Base-by-base conservation (phyloP, 2,888 invertebrate genomes). In the Cactoblastis cactorum region DNA sequence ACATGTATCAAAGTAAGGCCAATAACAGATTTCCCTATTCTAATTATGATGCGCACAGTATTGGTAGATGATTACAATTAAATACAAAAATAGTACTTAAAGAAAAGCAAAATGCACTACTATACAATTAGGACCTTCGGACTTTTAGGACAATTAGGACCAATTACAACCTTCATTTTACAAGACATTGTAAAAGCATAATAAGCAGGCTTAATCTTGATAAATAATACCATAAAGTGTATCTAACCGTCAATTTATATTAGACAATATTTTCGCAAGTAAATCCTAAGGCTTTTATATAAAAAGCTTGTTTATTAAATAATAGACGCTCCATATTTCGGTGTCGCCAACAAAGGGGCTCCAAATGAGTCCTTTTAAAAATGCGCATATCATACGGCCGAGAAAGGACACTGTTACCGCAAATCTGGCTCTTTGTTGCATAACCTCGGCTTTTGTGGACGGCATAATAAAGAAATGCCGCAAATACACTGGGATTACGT, bases 401-500 rank as follows among this genome's bases (percentile, higher is more conserved):
- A 65, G 65, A 65, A 76, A 75, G 78, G 79, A 78, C 62, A 74
- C 71, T 73, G 65, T 78, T 75, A 62, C 70, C 73, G 72, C 74
- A 81, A 83, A 83, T 75, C 83, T 76, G 68, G 70, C 71, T 77
- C 79, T 82, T 83, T 80, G 80, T 81, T 73, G 74, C 53, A 64
- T 62, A 65, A 63, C 60, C 57, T 67, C 67, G 28, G 28, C 68
- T 74, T 75, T 79, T 78, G 78, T 74, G 66, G 61, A 32, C 56
- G 55, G 62, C 59, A 69, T 72, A 71, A 80, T 79, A 80, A 77
- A 72, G 73, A 77, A 71, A 68, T 68, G 58, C 66, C 62, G 67
- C 65, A 69, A 61, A 76, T 69, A 63, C 64, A 59, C 63, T 55
- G 53, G 68, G 72, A 79, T 71, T 67, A 68, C 61, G 56, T 55